Conservation (phyloP, 2,888 invertebrate species). For the Auanema sp. region DNA sequence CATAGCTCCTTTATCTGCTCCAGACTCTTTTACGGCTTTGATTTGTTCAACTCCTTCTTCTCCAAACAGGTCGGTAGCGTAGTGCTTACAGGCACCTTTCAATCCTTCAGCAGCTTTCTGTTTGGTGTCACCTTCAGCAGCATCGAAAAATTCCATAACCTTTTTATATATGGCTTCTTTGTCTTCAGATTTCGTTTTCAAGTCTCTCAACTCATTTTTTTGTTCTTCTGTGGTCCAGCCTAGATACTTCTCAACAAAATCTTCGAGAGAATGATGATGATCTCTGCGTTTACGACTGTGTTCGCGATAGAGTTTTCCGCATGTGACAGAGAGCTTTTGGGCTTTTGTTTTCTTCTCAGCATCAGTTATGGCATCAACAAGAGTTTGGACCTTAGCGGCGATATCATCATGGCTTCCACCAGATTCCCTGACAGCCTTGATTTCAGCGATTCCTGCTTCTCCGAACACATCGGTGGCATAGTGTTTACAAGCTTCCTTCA, state of each 20-base stretch:
- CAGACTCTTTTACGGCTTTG: slow-evolving; percentile 35
- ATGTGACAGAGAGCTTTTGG: slow-evolving; percentile 12
- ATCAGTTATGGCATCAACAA: slow-evolving; percentile 17
- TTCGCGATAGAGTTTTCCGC: slow-evolving; percentile 30
- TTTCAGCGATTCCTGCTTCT: slow-evolving; percentile 33
- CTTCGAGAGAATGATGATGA: slow-evolving; percentile 25
- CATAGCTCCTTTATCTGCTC: slow-evolving; percentile 32
- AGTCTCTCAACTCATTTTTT: slow-evolving; percentile 31
- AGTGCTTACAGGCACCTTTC: slow-evolving; percentile 44
- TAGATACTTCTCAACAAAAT: slow-evolving; percentile 25
- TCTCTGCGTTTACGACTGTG: slow-evolving; percentile 29
- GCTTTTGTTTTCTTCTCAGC: slow-evolving; percentile 20
- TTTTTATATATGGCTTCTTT: slow-evolving; percentile 29
- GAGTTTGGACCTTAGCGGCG: slow-evolving; percentile 25
- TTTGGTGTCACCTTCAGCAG: slow-evolving; percentile 41
- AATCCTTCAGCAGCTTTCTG: slow-evolving; percentile 42
- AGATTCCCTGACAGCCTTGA: slow-evolving; percentile 44
- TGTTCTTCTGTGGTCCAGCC: slow-evolving; percentile 40
- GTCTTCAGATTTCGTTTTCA: slow-evolving; percentile 42
- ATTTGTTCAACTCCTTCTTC: slow-evolving; percentile 34
- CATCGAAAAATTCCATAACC: slow-evolving; percentile 32
- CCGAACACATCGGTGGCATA: slow-evolving; percentile 39
- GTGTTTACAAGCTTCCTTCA: slow-evolving; percentile 35
- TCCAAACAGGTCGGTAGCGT: slow-evolving; percentile 36
- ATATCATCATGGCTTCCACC: slow-evolving; percentile 35